A percentile compares a stretch with the other conserved stretches of the same genome.
Evolutionary conservation across 2,888 invertebrate species (phyloP).

Genomic region (Himalopsyche anomala): DNA sequence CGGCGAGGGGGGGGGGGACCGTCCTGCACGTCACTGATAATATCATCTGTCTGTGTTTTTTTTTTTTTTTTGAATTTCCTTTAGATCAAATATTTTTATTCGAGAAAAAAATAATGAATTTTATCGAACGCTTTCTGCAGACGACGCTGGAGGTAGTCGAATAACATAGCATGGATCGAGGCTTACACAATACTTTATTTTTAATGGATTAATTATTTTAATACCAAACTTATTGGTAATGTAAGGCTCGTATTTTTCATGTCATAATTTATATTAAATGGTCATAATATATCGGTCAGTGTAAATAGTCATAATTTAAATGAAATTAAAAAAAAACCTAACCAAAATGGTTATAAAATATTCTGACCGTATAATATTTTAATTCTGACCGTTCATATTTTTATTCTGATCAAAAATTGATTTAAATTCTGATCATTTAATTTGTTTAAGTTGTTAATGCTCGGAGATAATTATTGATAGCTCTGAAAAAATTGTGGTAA

Average conservation of each 20-base stretch:
- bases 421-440: no score
- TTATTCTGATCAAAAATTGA: no score
- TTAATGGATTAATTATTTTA: not conserved
- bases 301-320: no score
- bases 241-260: not conserved
- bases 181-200: not conserved
- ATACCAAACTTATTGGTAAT: not conserved
- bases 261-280: no score
- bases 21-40: conserved; percentile 34
- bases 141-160: conserved; percentile 6
- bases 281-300: no score
- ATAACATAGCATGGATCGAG: not conserved
- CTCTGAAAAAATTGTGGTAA: no score
- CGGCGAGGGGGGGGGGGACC: not conserved
- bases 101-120: not conserved
- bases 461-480: not conserved
- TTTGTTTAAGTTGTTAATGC: no score
- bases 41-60: conserved; percentile 4
- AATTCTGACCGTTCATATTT: no score
- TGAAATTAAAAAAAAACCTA: no score
- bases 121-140: conserved; percentile 32
- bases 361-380: no score
- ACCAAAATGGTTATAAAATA: no score
- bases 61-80: not conserved
- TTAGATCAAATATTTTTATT: not conserved